Conservation (phyloP, 2,797 vertebrate species). For the Macropodus opercularis region DNA sequence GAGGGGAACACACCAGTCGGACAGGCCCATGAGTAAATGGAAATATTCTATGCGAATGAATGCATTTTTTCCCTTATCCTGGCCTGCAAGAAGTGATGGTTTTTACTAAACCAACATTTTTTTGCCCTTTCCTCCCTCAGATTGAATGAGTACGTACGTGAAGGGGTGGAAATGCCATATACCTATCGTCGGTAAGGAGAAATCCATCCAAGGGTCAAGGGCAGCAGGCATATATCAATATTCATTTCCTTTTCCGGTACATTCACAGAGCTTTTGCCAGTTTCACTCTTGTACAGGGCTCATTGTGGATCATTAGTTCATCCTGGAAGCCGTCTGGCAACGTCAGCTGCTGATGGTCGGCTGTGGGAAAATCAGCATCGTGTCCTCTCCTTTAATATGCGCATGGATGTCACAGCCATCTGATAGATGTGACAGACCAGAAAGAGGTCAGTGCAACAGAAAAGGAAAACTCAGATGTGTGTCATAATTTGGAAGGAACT, state of each 20-base stretch:
- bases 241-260: conserved; percentile 75
- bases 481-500: no score
- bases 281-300: conserved; percentile 58
- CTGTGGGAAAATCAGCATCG: conserved; percentile 66
- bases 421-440: conserved; percentile 65
- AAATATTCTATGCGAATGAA: conserved; percentile 77
- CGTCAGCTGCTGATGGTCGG: conserved; percentile 64
- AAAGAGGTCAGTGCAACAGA: conserved; percentile 48
- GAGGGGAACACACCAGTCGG: conserved; percentile 72
- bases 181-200: conserved; percentile 66
- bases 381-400: conserved; percentile 42
- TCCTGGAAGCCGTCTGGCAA: conserved; percentile 72
- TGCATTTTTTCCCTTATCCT: conserved; percentile 69
- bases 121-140: conserved; percentile 42
- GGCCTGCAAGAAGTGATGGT: conserved; percentile 40
- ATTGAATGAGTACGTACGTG: conserved; percentile 55
- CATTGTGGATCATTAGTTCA: conserved; percentile 73
- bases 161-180: conserved; percentile 75
- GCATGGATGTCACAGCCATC: conserved; percentile 46
- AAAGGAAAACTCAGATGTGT: conserved; percentile 29
- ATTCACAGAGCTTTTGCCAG: conserved; percentile 64
- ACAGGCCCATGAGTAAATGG: conserved; percentile 76
- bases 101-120: conserved; percentile 43
- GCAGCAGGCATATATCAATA: conserved; percentile 77
- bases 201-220: conserved; percentile 72